phyloP scores from a whole-genome alignment of 2,888 invertebrate genomes.

The Gymnoscelis rufifasciata region DNA sequence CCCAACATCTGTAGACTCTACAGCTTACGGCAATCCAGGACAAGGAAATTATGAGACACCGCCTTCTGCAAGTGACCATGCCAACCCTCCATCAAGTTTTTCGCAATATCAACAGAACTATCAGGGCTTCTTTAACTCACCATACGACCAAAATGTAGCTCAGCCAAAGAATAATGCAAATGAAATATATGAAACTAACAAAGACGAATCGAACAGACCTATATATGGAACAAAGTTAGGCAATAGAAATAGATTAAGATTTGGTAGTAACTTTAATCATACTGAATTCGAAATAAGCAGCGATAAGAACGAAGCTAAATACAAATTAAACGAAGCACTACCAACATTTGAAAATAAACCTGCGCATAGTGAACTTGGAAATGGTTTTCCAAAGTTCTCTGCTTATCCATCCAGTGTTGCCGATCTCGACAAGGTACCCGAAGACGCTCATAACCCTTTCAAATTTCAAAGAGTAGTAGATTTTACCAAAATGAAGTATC shows the following conservation, averaged over 20 bases:
- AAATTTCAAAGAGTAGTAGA: conserved; percentile 64
- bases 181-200: conserved; percentile 35
- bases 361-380: conserved; percentile 37
- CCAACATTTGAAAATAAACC: conserved; percentile 42
- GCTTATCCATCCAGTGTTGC: conserved; percentile 41
- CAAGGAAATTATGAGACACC: conserved; percentile 43
- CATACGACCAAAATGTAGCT: conserved; percentile 40
- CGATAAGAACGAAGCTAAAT: conserved; percentile 40
- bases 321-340: conserved; percentile 31
- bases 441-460: conserved; percentile 35
- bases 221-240: conserved; percentile 64
- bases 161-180: conserved; percentile 42
- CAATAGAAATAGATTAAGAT: conserved; percentile 46
- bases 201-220: conserved; percentile 44
- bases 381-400: conserved; percentile 40
- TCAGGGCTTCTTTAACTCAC: conserved; percentile 46
- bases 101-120: conserved; percentile 49
- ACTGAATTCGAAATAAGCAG: conserved; percentile 46
- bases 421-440: conserved; percentile 38
- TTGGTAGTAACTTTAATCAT: conserved; percentile 41
- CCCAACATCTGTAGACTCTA: conserved; percentile 56
- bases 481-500: conserved; percentile 60
- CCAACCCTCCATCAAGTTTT: conserved; percentile 45
- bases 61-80: conserved; percentile 37
- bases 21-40: conserved; percentile 48